Percentiles rank a stretch among this genome's conserved stretches.
These are phyloP conservation scores for Chascanopsetta lugubris DNA, from an alignment of 2,113 vertebrate species.

Conservation along the genomic window DNA sequence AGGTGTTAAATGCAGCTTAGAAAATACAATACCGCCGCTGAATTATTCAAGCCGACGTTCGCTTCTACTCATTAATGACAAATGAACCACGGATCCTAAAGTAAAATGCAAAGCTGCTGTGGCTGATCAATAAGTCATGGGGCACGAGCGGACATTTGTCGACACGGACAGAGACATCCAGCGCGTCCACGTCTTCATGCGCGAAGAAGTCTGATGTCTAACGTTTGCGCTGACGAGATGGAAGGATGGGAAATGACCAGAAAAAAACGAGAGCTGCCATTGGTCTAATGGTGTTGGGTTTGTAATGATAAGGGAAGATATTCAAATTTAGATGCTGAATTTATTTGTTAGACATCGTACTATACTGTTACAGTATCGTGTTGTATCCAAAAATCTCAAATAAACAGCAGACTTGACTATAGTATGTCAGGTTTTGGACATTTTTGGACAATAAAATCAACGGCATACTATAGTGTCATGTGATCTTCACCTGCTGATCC, in stretches of 20 bases:
- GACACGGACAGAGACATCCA: constrained; percentile 28
- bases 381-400: too few relatives aligned
- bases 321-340: too few relatives aligned
- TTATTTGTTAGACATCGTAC: too few relatives aligned
- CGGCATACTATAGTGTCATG: too few relatives aligned
- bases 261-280: too few relatives aligned
- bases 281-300: too few relatives aligned
- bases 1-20: constrained; percentile 45
- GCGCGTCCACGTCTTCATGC: constrained; percentile 2
- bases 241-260: background rate
- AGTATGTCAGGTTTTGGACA: too few relatives aligned
- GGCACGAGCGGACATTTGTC: constrained; percentile 38
- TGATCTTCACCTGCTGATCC: too few relatives aligned
- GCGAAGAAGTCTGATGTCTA: constrained; percentile 6
- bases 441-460: too few relatives aligned
- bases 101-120: constrained; percentile 15
- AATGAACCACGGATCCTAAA: constrained; percentile 42
- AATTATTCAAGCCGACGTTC: constrained; percentile 62
- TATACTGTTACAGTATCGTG: too few relatives aligned
- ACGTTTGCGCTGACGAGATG: constrained; percentile 1
- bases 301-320: too few relatives aligned
- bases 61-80: constrained; percentile 53
- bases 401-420: too few relatives aligned
- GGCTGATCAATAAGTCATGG: constrained; percentile 56
- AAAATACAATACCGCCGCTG: constrained; percentile 52